A percentile compares a stretch with the other conserved stretches of the same genome.
phyloP scores from a whole-genome alignment of 1,140 invertebrate species.

The Lethrus apterus region DNA sequence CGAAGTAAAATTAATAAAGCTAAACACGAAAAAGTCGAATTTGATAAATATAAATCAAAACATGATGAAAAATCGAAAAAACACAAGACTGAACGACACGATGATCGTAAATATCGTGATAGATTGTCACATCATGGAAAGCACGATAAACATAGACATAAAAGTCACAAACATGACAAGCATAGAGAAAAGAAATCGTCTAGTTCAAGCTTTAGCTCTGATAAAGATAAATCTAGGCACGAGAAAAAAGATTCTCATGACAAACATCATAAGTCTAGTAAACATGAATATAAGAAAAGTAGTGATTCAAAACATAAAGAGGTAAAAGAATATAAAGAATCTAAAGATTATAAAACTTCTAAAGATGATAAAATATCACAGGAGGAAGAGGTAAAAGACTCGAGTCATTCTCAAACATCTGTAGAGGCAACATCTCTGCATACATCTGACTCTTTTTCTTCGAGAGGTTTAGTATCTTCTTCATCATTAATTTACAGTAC shows the following conservation, averaged over 20 bases:
- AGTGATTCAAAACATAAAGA: conserved; percentile 5
- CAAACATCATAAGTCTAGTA: neutral
- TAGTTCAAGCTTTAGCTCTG: conserved; percentile 6
- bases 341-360: conserved; percentile 15
- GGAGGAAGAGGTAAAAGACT: neutral
- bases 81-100: conserved; percentile 16
- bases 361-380: neutral
- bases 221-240: neutral
- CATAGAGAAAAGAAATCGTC: conserved; percentile 16
- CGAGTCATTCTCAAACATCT: neutral
- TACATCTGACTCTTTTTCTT: too few species aligned
- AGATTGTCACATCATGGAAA: conserved; percentile 16
- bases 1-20: conserved; percentile 2
- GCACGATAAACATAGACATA: conserved; percentile 17
- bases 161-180: conserved; percentile 14
- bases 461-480: too few species aligned
- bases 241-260: conserved; percentile 11
- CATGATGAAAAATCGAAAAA: conserved; percentile 27
- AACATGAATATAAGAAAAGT: conserved; percentile 1
- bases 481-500: too few species aligned
- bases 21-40: conserved; percentile 9
- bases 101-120: conserved; percentile 18
- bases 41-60: conserved; percentile 19
- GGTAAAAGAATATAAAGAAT: conserved; percentile 12
- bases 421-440: neutral